Conservation (phyloP, 1,140 invertebrate genomes). For the Tribolium madens region DNA sequence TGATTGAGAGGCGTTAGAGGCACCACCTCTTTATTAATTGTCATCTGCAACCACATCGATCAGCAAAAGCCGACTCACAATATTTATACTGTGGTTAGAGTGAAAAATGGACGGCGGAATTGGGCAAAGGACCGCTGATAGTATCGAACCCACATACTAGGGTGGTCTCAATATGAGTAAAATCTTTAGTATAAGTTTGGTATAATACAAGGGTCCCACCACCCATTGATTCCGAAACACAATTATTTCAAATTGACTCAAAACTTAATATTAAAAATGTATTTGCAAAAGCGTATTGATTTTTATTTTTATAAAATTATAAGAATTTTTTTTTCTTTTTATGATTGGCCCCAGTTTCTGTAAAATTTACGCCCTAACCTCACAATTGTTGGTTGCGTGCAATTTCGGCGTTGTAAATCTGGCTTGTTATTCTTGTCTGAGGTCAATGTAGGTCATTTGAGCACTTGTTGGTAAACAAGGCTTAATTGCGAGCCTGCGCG, state of each 20-base stretch:
- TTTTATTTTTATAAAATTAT: no score
- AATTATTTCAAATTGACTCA: no score
- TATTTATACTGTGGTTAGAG: slow-evolving; percentile 40
- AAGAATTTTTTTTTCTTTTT: no score
- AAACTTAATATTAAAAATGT: no score
- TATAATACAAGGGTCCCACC: no score
- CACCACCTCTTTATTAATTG: slow-evolving; percentile 38
- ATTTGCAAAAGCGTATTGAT: no score
- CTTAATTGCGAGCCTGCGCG: slow-evolving; percentile 43
- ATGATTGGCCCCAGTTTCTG: no score
- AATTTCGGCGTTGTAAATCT: neutral
- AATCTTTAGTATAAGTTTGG: no score
- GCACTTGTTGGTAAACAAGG: slow-evolving; percentile 45
- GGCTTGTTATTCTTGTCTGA: neutral
- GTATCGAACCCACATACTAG: neutral
- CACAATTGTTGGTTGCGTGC: no score
- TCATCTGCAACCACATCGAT: slow-evolving; percentile 16
- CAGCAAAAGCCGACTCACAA: slow-evolving; percentile 35
- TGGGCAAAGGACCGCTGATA: neutral
- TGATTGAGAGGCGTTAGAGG: slow-evolving; percentile 32
- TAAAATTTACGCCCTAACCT: no score
- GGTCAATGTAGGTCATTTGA: slow-evolving; percentile 39
- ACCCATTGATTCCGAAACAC: no score
- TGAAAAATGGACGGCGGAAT: slow-evolving; percentile 20
- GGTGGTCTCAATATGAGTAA: no score